These are phyloP conservation scores for Ophion ellenae DNA, from an alignment of 2,888 invertebrate genomes.

Conservation along the genomic window DNA sequence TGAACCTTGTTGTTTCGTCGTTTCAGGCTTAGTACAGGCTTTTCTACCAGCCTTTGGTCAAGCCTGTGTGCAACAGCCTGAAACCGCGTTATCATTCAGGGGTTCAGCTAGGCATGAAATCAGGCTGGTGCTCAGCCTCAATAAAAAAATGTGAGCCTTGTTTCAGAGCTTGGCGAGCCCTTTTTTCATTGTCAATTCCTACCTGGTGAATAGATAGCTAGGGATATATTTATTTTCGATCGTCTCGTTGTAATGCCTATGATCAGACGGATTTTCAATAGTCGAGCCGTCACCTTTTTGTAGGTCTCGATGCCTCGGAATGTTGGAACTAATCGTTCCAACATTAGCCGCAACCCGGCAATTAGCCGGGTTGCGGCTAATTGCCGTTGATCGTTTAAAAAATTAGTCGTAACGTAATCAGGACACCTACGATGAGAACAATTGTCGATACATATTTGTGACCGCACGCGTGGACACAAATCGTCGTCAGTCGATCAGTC, in stretches of 20 bases:
- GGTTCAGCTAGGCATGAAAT: too few relatives aligned
- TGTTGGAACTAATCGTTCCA: constrained; percentile 1
- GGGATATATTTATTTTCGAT: neutral
- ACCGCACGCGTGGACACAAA: too few relatives aligned
- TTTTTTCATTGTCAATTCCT: too few relatives aligned
- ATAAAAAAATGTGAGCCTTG: too few relatives aligned
- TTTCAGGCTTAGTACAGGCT: too few relatives aligned
- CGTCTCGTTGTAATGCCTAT: constrained; percentile 26
- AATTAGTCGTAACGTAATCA: neutral
- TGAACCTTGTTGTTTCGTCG: too few relatives aligned
- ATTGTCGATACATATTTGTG: too few relatives aligned
- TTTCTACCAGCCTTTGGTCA: too few relatives aligned
- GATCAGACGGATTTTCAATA: constrained; percentile 24
- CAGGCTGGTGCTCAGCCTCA: too few relatives aligned
- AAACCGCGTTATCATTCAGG: too few relatives aligned
- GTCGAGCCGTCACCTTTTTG: neutral
- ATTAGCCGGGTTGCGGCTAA: neutral
- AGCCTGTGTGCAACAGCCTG: too few relatives aligned
- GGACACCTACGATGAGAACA: neutral
- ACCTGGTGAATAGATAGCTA: constrained; percentile 8
- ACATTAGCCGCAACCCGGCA: constrained; percentile 1
- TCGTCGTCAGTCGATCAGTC: neutral
- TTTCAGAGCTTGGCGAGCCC: too few relatives aligned
- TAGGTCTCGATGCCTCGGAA: constrained; percentile 5
- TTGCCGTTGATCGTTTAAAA: constrained; percentile 1